These are phyloP conservation scores for Napeogenes inachia DNA, from an alignment of 2,888 invertebrate genomes.

Conservation along the genomic window DNA sequence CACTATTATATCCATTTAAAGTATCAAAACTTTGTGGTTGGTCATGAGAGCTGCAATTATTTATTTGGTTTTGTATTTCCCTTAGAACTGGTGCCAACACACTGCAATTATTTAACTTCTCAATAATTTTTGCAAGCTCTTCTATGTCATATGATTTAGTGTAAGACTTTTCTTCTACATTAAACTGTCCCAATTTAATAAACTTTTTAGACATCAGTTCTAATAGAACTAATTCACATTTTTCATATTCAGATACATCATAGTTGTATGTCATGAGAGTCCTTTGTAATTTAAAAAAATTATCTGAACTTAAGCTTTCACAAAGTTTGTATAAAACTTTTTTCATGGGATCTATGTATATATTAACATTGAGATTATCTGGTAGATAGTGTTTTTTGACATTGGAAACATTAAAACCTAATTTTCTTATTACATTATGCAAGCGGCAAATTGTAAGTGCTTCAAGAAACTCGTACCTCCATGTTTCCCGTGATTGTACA, in stretches of 20 bases:
- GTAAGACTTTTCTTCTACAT: constrained; percentile 26
- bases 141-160: constrained; percentile 40
- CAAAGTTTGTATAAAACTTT: constrained; percentile 61
- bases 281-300: constrained; percentile 51
- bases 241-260: constrained; percentile 51
- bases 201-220: constrained; percentile 61
- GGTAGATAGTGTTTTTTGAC: constrained; percentile 51
- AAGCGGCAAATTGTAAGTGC: constrained; percentile 61
- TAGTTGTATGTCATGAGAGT: constrained; percentile 50
- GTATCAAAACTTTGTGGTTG: neutral
- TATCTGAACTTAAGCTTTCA: constrained; percentile 53
- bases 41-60: constrained; percentile 22
- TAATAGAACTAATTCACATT: constrained; percentile 58
- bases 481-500: constrained; percentile 48
- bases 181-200: constrained; percentile 41
- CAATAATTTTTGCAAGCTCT: constrained; percentile 52
- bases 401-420: constrained; percentile 51
- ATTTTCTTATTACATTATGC: constrained; percentile 53
- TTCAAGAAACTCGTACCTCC: constrained; percentile 67
- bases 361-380: constrained; percentile 41
- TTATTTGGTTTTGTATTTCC: constrained; percentile 43
- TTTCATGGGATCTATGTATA: constrained; percentile 56
- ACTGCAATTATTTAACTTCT: constrained; percentile 46
- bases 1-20: neutral
- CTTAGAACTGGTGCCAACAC: constrained; percentile 45